phyloP scores from a whole-genome alignment of 2,113 vertebrate species.

The Onychorhynchus coronatus region DNA sequence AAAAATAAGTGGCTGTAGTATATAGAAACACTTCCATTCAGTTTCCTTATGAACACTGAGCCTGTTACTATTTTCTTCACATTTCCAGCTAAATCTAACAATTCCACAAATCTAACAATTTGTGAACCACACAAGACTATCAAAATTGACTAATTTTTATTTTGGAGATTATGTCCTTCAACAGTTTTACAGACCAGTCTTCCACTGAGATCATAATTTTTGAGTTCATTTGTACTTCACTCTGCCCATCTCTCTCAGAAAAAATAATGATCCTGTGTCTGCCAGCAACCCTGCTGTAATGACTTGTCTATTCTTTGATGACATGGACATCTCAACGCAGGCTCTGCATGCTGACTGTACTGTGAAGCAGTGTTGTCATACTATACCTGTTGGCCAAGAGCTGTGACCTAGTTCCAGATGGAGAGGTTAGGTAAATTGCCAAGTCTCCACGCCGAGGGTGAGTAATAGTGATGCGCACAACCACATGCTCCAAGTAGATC shows the following conservation, averaged over 20 bases:
- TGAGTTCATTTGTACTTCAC: not conserved
- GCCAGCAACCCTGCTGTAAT: not conserved
- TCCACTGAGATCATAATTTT: not conserved
- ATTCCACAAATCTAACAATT: not conserved
- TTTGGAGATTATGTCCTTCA: not conserved
- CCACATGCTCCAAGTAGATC: constrained; percentile 95
- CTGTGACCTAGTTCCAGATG: constrained; percentile 97
- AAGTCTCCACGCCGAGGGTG: constrained; percentile 95
- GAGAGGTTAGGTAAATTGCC: constrained; percentile 97
- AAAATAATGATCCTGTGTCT: not conserved
- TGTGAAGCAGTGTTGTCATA: not conserved
- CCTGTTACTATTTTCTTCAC: not conserved
- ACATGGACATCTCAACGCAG: not conserved
- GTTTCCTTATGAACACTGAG: not conserved
- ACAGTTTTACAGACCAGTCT: not conserved
- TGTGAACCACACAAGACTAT: not conserved
- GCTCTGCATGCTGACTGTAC: not conserved
- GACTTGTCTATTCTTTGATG: not conserved
- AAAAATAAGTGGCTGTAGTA: not conserved
- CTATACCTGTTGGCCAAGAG: constrained; percentile 95
- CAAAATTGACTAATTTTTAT: not conserved
- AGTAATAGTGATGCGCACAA: constrained; percentile 94
- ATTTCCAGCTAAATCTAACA: not conserved
- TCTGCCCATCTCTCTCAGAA: not conserved
- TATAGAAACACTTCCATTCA: not conserved